phyloP scores from a whole-genome alignment of 1,140 invertebrate species.

The Caenorhabditis remanei region DNA sequence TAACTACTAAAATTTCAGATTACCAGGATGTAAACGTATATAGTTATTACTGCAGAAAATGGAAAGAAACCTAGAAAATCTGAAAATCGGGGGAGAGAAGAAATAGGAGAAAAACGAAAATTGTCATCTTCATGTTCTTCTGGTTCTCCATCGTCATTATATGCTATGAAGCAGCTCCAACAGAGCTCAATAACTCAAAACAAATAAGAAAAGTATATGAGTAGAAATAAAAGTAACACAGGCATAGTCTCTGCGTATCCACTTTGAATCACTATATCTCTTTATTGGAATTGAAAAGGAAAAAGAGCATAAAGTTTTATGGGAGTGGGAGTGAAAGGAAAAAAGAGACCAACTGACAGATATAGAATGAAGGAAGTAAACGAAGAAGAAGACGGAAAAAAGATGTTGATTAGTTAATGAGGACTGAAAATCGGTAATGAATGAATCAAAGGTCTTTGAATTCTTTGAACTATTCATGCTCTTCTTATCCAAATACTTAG shows the following conservation, averaged over 20 bases:
- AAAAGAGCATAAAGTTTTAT: slow-evolving; percentile 53
- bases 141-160: background rate
- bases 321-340: slow-evolving; percentile 6
- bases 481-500: too few species aligned
- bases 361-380: slow-evolving; percentile 17
- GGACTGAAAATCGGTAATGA: background rate
- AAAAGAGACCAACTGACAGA: background rate
- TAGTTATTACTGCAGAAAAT: too few species aligned
- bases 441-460: slow-evolving; percentile 10
- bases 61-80: too few species aligned
- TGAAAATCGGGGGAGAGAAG: too few species aligned
- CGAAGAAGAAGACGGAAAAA: slow-evolving; percentile 6
- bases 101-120: too few species aligned
- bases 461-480: too few species aligned
- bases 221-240: slow-evolving; percentile 39
- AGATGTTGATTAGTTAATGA: background rate
- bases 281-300: slow-evolving; percentile 50
- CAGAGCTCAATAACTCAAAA: background rate
- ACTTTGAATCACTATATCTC: slow-evolving; percentile 50
- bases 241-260: slow-evolving; percentile 33
- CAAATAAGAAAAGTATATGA: slow-evolving; percentile 51
- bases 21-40: too few species aligned
- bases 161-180: background rate
- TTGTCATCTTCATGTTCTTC: background rate
- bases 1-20: too few species aligned